Evolutionary conservation across 2,888 invertebrate species (phyloP).

Genomic region (Tillus elongatus): DNA sequence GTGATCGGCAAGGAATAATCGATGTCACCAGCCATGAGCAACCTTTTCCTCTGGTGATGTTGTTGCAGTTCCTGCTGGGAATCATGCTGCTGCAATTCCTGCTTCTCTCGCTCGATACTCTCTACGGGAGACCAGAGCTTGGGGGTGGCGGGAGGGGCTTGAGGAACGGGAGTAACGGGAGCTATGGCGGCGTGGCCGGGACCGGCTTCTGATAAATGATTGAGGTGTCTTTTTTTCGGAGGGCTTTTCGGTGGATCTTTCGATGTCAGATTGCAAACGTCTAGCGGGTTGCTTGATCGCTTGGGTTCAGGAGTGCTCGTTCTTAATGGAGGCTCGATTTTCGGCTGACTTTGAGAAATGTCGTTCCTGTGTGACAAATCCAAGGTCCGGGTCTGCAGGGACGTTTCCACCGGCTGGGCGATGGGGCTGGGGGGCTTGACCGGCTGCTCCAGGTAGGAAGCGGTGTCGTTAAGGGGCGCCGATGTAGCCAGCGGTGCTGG

Average conservation of each 20-base stretch:
- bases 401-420: conserved; percentile 16
- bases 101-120: conserved; percentile 34
- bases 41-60: conserved; percentile 20
- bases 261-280: conserved; percentile 54
- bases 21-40: conserved; percentile 46
- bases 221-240: conserved; percentile 42
- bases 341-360: conserved; percentile 27
- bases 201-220: conserved; percentile 31
- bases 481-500: conserved; percentile 27
- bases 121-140: conserved; percentile 55
- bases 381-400: conserved; percentile 22
- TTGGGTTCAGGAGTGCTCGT: conserved; percentile 28
- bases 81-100: conserved; percentile 25
- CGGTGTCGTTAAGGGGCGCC: conserved; percentile 16
- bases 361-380: conserved; percentile 34
- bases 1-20: conserved; percentile 85
- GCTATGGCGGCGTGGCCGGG: conserved; percentile 8
- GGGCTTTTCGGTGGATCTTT: conserved; percentile 50
- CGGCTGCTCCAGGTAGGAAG: conserved; percentile 17
- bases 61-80: conserved; percentile 23
- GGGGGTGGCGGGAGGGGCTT: conserved; percentile 44
- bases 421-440: conserved; percentile 19
- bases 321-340: conserved; percentile 27
- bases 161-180: conserved; percentile 36
- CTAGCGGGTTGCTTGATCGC: conserved; percentile 52